A percentile compares a stretch with the other conserved stretches of the same genome.
These are phyloP conservation scores for Pteronura brasiliensis DNA, from an alignment of 2,113 vertebrate species.

Conservation along the genomic window DNA sequence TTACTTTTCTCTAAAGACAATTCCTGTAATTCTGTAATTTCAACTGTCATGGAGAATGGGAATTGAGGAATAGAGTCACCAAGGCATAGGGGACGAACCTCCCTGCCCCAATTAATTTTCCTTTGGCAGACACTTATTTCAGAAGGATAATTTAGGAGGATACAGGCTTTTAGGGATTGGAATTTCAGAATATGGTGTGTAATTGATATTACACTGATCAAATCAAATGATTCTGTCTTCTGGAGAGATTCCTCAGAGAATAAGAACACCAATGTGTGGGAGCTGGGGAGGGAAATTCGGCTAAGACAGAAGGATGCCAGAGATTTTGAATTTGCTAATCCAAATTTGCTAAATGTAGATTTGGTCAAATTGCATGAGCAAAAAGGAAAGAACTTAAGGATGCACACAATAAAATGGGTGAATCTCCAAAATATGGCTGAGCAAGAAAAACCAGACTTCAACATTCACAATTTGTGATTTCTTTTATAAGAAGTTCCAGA, in stretches of 20 bases:
- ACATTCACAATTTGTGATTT: neutral
- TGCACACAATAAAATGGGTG: neutral
- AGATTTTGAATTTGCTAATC: neutral
- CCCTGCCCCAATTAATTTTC: neutral
- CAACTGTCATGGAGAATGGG: neutral
- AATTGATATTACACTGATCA: neutral
- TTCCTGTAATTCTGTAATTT: neutral
- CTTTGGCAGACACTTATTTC: neutral
- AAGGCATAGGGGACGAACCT: fast-evolving
- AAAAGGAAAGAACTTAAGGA: neutral
- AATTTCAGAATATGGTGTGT: neutral
- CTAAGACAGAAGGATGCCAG: neutral
- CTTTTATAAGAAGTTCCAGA: neutral
- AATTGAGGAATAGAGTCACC: neutral
- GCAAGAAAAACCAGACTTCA: neutral
- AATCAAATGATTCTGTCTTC: neutral
- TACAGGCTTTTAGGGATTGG: neutral
- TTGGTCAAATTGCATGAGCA: neutral
- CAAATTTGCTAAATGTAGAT: neutral
- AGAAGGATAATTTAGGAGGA: neutral
- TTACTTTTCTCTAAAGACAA: neutral
- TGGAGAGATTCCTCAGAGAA: neutral
- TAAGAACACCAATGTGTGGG: neutral
- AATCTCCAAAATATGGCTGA: neutral
- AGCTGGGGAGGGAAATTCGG: neutral